A percentile compares a stretch with the other conserved stretches of the same genome.
phyloP scores from a whole-genome alignment of 2,797 vertebrate genomes.

The Coregonus ussuriensis region DNA sequence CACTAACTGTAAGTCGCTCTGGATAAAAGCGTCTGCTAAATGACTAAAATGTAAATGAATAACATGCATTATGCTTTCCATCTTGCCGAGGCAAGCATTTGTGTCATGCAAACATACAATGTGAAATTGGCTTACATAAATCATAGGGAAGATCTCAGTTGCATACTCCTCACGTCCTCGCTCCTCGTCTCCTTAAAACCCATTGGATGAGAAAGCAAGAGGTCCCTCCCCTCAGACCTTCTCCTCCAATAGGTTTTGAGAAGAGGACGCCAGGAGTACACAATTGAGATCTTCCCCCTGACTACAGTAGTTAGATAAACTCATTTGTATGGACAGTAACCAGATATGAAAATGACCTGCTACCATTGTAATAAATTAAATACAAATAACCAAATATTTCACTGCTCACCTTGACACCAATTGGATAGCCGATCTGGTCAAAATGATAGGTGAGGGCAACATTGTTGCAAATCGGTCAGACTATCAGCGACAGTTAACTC shows the following conservation, averaged over 20 bases:
- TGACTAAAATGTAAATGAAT: too few relatives aligned
- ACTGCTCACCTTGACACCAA: conserved; percentile 60
- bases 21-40: too few relatives aligned
- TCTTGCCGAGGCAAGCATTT: neutral
- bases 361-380: neutral
- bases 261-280: too few relatives aligned
- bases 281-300: too few relatives aligned
- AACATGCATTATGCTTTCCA: neutral
- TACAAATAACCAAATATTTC: neutral
- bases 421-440: conserved; percentile 45
- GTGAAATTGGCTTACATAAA: conserved; percentile 2
- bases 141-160: neutral
- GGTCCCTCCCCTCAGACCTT: too few relatives aligned
- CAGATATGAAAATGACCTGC: neutral
- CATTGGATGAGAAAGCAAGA: too few relatives aligned
- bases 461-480: conserved; percentile 55
- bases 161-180: too few relatives aligned
- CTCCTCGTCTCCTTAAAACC: too few relatives aligned
- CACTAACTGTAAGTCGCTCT: too few relatives aligned
- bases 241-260: too few relatives aligned
- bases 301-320: neutral
- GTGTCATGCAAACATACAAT: neutral
- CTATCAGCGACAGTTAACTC: conserved; percentile 25
- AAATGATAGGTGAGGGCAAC: conserved; percentile 48
- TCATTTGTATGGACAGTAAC: neutral